Evolutionary conservation across 1,140 invertebrate genomes (phyloP), one percentile per base, ranked within the genome.

Genomic region (Mactra quadrangularis): DNA sequence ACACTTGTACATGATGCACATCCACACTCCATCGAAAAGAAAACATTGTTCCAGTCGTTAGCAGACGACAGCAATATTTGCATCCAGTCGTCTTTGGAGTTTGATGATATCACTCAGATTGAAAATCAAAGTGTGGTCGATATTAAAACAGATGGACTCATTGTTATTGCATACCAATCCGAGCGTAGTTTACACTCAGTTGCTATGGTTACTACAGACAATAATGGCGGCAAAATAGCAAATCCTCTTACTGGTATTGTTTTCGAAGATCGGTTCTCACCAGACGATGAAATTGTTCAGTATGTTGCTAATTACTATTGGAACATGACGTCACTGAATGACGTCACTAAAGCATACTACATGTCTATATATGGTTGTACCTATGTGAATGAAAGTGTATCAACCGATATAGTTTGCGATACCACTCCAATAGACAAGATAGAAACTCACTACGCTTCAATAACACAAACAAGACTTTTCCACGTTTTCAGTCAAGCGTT

Each of bases 31-130:
- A 53, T 25, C 7, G 3, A 27, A 7, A 53, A 76, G 29, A 35
- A 60, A 25, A 17, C 29, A 1, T 29, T 27, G 2, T 76, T 76
- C 45, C 33, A 13, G 2, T 0, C 0, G n/a, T 17, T 62, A 3
- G 72, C 72, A 62, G 57, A 76, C 38, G 72, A 76, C 52, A 17
- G 27, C 13, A 29, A 59, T 22, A 76, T 76, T 6, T 76, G 72
- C 22, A 47, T 76, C 31, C 38, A 59, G 38, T 45, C 13, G 17
- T 76, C 72, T 1, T 41, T 59, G 22, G 45, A 27, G 0, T 19
- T 62, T 62, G 31, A 25, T 6, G 31, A 62, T 33, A 19, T 62
- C 31, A 76, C 15, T 3, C 19, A 47, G 15, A 29, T 11, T 22
- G 3, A n/a, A 45, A 31, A n/a, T 7, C 15, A 45, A 29, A 55